A percentile compares a stretch with the other conserved stretches of the same genome.
These are phyloP conservation scores for Dipodomys spectabilis DNA, from an alignment of 2,113 vertebrate species.

Conservation along the genomic window DNA sequence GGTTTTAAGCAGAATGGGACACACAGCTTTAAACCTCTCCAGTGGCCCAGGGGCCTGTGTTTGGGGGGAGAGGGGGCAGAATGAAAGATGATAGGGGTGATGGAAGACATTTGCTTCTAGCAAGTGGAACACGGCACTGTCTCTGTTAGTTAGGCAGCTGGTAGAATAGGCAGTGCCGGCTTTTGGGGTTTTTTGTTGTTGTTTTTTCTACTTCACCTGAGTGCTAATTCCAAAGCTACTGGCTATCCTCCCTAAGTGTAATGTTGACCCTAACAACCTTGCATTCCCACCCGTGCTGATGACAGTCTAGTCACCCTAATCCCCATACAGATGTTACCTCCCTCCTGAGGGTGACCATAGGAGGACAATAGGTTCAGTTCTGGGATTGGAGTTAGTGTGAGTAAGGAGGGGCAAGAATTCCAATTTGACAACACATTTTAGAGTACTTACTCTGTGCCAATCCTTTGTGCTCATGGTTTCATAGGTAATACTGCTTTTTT, in stretches of 20 bases:
- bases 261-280: not conserved
- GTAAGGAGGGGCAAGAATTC: conserved; percentile 6
- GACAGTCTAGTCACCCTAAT: not conserved
- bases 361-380: not conserved
- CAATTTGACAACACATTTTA: conserved; percentile 1
- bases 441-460: not conserved
- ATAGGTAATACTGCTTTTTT: not conserved
- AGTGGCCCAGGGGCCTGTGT: not conserved
- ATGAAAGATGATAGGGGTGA: not conserved
- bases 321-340: not conserved
- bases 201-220: not conserved
- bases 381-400: not conserved
- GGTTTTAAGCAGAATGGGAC: not conserved
- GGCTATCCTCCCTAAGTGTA: not conserved
- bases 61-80: not conserved
- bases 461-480: not conserved
- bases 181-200: not conserved
- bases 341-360: not conserved
- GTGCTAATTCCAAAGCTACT: conserved; percentile 18
- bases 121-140: not conserved
- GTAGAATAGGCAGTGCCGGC: not conserved
- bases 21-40: not conserved
- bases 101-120: not conserved
- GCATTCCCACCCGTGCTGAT: not conserved
- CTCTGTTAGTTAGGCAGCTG: not conserved